A percentile compares a stretch with the other conserved stretches of the same genome.
These are phyloP conservation scores for Lysandra bellargus DNA, from an alignment of 2,888 invertebrate genomes.

Conservation along the genomic window DNA sequence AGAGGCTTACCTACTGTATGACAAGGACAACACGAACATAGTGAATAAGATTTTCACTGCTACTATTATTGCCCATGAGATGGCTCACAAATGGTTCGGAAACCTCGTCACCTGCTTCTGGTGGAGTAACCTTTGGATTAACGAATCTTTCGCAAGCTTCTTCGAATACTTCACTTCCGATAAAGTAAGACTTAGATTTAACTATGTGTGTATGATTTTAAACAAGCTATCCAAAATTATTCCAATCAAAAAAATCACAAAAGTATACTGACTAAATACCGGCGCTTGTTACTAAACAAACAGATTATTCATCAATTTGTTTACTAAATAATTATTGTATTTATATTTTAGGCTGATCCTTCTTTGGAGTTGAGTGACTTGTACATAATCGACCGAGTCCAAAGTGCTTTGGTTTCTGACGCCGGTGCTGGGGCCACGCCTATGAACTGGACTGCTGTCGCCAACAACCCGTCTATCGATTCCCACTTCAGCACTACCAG, in stretches of 20 bases:
- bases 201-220: background rate
- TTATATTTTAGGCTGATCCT: constrained; percentile 57
- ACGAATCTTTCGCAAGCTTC: constrained; percentile 85
- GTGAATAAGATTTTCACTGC: constrained; percentile 76
- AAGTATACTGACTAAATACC: background rate
- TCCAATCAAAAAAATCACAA: background rate
- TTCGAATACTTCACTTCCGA: constrained; percentile 85
- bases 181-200: constrained; percentile 53
- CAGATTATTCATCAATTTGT: background rate
- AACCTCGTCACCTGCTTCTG: constrained; percentile 88
- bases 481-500: constrained; percentile 84
- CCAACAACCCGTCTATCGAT: constrained; percentile 72
- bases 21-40: constrained; percentile 64
- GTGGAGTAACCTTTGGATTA: constrained; percentile 89
- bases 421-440: constrained; percentile 63
- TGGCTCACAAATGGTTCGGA: constrained; percentile 92
- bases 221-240: background rate
- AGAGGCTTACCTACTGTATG: constrained; percentile 74
- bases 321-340: constrained; percentile 6
- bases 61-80: constrained; percentile 86
- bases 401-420: constrained; percentile 82
- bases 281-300: background rate
- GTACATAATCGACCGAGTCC: constrained; percentile 85
- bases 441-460: constrained; percentile 79
- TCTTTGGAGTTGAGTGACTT: constrained; percentile 73